Conservation (phyloP, 2,797 vertebrate species). For the Sebastes kiyomatsui region DNA sequence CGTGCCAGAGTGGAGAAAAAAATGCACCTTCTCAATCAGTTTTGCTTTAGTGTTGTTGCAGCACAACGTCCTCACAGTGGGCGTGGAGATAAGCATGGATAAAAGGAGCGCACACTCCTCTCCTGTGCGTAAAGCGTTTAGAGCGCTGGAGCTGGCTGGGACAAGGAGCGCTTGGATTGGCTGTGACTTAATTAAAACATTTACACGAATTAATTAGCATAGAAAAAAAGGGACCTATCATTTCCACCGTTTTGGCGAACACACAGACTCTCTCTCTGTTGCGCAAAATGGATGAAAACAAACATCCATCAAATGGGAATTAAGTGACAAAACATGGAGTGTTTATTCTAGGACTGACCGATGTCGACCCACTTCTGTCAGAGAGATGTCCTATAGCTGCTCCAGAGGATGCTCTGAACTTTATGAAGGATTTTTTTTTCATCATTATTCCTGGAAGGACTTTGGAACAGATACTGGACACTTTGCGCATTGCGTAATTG, state of each 20-base stretch:
- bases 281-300: neutral
- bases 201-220: neutral
- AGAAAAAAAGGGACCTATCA: accelerated
- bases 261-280: neutral
- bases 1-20: neutral
- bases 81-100: constrained; percentile 25
- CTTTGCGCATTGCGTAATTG: constrained; percentile 49
- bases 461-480: neutral
- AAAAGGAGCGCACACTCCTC: constrained; percentile 53
- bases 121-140: constrained; percentile 42
- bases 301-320: neutral
- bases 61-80: neutral
- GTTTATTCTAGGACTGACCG: neutral
- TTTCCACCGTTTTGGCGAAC: neutral
- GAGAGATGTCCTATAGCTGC: neutral
- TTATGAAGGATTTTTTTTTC: neutral
- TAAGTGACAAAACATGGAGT: neutral
- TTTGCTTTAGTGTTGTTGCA: neutral
- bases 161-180: neutral
- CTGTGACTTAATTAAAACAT: neutral
- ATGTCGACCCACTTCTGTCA: neutral
- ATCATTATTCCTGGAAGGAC: neutral
- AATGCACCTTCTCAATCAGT: neutral
- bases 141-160: neutral
- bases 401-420: constrained; percentile 27